Percentiles rank a stretch among this genome's conserved stretches.
phyloP scores from a whole-genome alignment of 2,797 vertebrate species.

The Rhabdophis nuchalis region DNA sequence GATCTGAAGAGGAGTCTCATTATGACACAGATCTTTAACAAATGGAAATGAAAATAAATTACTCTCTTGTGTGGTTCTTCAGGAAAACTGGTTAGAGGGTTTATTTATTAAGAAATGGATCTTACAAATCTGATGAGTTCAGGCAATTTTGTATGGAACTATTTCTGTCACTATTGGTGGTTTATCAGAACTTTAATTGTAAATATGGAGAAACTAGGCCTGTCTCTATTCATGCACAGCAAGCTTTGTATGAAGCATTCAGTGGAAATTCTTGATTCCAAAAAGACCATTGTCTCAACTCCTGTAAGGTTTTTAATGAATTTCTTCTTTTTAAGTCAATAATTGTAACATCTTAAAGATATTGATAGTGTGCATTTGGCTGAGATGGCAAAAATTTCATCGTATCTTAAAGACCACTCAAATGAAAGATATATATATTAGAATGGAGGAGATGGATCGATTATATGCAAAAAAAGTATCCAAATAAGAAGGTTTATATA shows the following conservation, averaged over 20 bases:
- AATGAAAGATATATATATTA: no score
- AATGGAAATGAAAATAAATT: background rate
- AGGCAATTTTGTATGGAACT: background rate
- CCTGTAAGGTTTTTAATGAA: background rate
- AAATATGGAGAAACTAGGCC: background rate
- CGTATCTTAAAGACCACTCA: no score
- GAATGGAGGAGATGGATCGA: no score
- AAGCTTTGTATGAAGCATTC: background rate
- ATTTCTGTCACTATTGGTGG: background rate
- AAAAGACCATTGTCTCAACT: background rate
- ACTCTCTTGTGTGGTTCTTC: background rate
- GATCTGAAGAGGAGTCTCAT: background rate
- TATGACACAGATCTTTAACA: background rate
- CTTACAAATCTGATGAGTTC: background rate
- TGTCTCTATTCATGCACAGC: background rate
- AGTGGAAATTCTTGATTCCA: background rate
- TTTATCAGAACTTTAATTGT: background rate
- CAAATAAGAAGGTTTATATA: no score
- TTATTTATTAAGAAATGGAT: background rate
- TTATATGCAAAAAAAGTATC: no score
- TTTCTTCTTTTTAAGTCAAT: background rate
- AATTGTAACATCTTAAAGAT: background rate
- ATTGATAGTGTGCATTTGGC: no score
- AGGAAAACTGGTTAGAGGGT: background rate
- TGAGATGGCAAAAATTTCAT: no score